A percentile compares a stretch with the other conserved stretches of the same genome.
These are phyloP conservation scores for Coracopsis vasa DNA, from an alignment of 2,113 vertebrate species.

Conservation along the genomic window DNA sequence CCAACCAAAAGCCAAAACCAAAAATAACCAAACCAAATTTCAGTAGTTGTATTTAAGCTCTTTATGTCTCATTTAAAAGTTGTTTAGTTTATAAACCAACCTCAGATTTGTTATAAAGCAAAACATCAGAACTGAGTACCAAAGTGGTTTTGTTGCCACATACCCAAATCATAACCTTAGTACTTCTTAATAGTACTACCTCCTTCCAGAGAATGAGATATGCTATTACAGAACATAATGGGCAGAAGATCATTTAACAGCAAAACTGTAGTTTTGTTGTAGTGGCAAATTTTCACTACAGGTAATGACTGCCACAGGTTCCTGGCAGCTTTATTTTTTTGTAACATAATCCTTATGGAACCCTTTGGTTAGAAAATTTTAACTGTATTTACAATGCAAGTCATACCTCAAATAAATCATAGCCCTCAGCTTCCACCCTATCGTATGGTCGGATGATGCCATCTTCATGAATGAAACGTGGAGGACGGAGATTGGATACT, in stretches of 20 bases:
- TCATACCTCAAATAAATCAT: conserved; percentile 90
- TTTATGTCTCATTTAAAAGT: neutral
- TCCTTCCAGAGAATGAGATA: neutral
- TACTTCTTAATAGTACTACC: neutral
- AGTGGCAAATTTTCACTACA: neutral
- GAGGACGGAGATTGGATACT: conserved; percentile 87
- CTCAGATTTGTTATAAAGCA: neutral
- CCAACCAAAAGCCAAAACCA: neutral
- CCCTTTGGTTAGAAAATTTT: neutral
- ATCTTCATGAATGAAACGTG: conserved; percentile 89
- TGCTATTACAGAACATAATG: neutral
- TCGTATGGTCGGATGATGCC: conserved; percentile 92
- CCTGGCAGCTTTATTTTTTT: neutral
- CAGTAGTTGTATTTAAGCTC: neutral
- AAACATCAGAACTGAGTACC: neutral
- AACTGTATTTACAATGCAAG: neutral
- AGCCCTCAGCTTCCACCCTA: conserved; percentile 85
- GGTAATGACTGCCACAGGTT: neutral
- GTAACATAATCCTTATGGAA: neutral
- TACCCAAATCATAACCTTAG: neutral
- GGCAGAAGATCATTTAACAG: neutral
- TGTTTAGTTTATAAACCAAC: neutral
- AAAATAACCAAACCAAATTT: neutral
- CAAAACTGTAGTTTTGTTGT: neutral
- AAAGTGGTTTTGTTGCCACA: neutral